These are phyloP conservation scores for Lepus timidus DNA, from an alignment of 2,113 vertebrate species.

Conservation along the genomic window DNA sequence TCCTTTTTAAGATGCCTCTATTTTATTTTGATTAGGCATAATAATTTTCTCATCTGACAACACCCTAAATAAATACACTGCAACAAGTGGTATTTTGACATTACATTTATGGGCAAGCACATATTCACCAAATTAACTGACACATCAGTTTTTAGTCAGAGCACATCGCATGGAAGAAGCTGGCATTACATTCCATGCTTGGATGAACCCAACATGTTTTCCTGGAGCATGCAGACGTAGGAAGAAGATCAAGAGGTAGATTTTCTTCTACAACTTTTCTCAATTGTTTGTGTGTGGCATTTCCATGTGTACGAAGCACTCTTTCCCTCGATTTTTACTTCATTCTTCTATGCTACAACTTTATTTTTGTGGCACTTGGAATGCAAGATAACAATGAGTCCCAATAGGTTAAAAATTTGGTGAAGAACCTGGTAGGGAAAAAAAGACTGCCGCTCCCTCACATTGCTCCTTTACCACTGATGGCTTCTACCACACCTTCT, in stretches of 20 bases:
- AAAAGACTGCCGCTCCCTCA: not conserved
- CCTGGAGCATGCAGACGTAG: not conserved
- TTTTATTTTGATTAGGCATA: slow-evolving; percentile 29
- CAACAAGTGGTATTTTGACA: slow-evolving; percentile 57
- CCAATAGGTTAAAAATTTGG: not conserved
- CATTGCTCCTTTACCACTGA: not conserved
- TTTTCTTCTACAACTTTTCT: not conserved
- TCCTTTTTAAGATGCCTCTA: not conserved
- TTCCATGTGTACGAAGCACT: not conserved
- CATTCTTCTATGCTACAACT: slow-evolving; percentile 16
- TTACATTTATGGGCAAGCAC: slow-evolving; percentile 32
- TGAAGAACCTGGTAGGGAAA: not conserved
- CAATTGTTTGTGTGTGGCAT: not conserved
- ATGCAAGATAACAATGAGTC: not conserved
- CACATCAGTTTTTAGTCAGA: slow-evolving; percentile 28
- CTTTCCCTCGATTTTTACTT: not conserved
- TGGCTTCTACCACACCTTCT: not conserved
- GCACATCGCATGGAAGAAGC: slow-evolving; percentile 1
- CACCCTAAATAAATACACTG: slow-evolving; percentile 31
- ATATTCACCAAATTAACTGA: slow-evolving; percentile 38
- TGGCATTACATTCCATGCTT: not conserved
- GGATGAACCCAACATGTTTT: slow-evolving; percentile 26
- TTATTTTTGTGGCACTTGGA: slow-evolving; percentile 24
- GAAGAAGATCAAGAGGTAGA: not conserved
- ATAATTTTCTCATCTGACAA: slow-evolving; percentile 52